Conservation (phyloP, 2,888 invertebrate genomes). For the Ditylenchus weischeri region DNA sequence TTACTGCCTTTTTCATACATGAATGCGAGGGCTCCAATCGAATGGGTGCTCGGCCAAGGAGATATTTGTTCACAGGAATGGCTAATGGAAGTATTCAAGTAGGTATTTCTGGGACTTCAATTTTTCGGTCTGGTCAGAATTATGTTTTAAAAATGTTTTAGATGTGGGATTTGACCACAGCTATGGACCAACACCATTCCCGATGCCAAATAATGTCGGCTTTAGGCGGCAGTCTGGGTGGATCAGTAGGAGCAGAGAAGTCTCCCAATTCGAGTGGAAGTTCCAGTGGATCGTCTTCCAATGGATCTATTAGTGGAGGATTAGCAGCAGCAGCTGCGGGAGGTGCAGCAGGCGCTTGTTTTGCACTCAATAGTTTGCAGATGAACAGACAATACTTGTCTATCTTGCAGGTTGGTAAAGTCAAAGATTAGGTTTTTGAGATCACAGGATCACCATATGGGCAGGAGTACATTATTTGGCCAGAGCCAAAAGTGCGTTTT, state of each 20-base stretch:
- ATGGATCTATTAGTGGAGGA: conserved; percentile 5
- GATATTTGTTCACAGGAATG: conserved; percentile 87
- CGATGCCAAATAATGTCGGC: conserved; percentile 4
- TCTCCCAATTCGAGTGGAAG: conserved; percentile 14
- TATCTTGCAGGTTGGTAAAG: conserved; percentile 5
- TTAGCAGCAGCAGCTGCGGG: conserved; percentile 13
- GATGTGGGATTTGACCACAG: conserved; percentile 97
- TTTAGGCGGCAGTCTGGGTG: background rate
- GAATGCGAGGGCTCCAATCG: conserved; percentile 94
- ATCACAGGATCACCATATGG: too few relatives aligned
- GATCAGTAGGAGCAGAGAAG: conserved; percentile 14
- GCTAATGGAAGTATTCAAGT: conserved; percentile 82
- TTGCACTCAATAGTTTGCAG: conserved; percentile 4
- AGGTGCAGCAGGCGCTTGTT: conserved; percentile 1
- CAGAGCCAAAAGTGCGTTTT: too few relatives aligned
- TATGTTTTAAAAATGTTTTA: conserved; percentile 51
- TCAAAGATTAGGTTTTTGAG: background rate
- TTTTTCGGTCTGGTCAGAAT: too few relatives aligned
- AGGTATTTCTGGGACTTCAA: background rate
- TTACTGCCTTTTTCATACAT: conserved; percentile 91
- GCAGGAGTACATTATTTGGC: too few relatives aligned
- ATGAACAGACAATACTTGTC: conserved; percentile 9
- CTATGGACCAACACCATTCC: conserved; percentile 72
- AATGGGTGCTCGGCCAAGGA: conserved; percentile 80
- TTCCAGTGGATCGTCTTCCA: background rate